A percentile compares a stretch with the other conserved stretches of the same genome.
Evolutionary conservation across 2,888 invertebrate genomes (phyloP).

Genomic region (Leptinotarsa juncta): DNA sequence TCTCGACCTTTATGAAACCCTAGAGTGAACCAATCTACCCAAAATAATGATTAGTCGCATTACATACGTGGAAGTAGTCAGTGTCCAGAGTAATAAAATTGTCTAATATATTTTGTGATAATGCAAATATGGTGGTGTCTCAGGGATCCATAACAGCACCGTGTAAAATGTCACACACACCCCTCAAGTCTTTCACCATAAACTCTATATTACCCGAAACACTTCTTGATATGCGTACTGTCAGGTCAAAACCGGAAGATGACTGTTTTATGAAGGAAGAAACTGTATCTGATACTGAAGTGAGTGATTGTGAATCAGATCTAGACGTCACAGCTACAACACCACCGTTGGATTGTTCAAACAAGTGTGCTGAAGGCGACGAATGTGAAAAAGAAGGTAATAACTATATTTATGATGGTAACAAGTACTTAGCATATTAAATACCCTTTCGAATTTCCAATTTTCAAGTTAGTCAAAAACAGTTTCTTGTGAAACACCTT

Average conservation of each 20-base stretch:
- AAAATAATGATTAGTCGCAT: slow-evolving; percentile 47
- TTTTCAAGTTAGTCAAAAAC: no score
- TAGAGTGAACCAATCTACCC: slow-evolving; percentile 47
- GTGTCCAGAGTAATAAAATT: background rate
- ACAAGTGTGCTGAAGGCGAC: slow-evolving; percentile 57
- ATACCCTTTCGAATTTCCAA: no score
- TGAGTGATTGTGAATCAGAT: slow-evolving; percentile 78
- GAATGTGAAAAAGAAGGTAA: slow-evolving; percentile 45
- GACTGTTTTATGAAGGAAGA: slow-evolving; percentile 40
- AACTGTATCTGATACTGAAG: slow-evolving; percentile 57
- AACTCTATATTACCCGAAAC: slow-evolving; percentile 75
- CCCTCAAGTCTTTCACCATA: slow-evolving; percentile 83
- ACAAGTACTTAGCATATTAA: no score
- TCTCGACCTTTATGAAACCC: slow-evolving; percentile 47
- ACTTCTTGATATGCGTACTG: slow-evolving; percentile 48
- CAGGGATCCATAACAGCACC: slow-evolving; percentile 43
- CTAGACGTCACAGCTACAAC: slow-evolving; percentile 80
- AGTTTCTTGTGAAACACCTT: no score
- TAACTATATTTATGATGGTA: background rate
- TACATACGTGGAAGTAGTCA: slow-evolving; percentile 45
- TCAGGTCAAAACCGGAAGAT: slow-evolving; percentile 35
- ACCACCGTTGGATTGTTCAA: slow-evolving; percentile 78
- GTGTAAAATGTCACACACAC: slow-evolving; percentile 70
- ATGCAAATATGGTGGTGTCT: slow-evolving; percentile 54
- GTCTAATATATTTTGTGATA: slow-evolving; percentile 33